Percentiles rank a stretch among this genome's conserved stretches.
Evolutionary conservation across 2,113 vertebrate species (phyloP).

Genomic region (Heterocephalus glaber): DNA sequence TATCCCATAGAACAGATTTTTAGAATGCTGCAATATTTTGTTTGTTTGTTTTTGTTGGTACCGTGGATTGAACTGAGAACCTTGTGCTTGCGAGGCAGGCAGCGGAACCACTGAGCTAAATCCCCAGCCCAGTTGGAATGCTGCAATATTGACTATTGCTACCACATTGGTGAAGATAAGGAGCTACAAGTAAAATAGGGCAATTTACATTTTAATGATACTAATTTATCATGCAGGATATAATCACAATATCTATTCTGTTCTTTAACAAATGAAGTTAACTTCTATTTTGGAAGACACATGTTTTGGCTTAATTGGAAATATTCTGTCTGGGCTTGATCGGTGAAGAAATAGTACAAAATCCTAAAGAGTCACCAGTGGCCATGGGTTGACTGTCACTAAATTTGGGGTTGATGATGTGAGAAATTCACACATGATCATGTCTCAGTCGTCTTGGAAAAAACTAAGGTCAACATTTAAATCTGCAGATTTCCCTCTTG

Average conservation of each 20-base stretch:
- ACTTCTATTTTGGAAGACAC: background rate
- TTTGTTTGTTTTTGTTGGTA: too few species aligned
- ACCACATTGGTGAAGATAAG: background rate
- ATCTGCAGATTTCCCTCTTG: conserved; percentile 39
- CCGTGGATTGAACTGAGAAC: too few species aligned
- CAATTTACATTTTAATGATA: background rate
- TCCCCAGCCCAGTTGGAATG: too few species aligned
- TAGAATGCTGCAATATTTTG: background rate
- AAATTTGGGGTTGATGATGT: background rate
- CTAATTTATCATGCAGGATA: background rate
- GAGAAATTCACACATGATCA: background rate
- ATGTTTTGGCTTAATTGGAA: background rate
- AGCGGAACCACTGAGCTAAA: too few species aligned
- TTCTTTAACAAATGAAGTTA: background rate
- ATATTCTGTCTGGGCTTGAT: background rate
- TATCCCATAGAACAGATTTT: background rate
- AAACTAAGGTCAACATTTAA: conserved; percentile 55
- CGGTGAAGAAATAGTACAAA: background rate
- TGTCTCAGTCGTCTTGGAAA: background rate
- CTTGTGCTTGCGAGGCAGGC: too few species aligned
- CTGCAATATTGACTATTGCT: background rate
- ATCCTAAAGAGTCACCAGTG: background rate
- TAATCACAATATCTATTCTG: background rate
- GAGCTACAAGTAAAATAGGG: background rate
- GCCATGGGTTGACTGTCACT: background rate